Evolutionary conservation across 2,113 vertebrate species (phyloP).

Genomic region (Drymodes brunneopygia): DNA sequence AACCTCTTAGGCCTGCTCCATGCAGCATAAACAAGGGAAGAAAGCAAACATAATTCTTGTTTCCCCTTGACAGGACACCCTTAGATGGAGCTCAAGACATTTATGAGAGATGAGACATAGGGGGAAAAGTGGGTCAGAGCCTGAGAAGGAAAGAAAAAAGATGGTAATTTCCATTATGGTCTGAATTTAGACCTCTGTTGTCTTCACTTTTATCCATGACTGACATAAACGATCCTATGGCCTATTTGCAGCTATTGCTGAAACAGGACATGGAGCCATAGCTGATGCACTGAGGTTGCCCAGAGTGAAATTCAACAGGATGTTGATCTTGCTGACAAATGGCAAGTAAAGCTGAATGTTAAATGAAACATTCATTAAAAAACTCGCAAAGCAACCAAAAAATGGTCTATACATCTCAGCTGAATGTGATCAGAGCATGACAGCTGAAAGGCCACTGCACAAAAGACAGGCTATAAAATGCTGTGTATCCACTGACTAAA

Average conservation of each 20-base stretch:
- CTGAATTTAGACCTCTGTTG: not conserved
- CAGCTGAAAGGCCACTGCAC: constrained; percentile 36
- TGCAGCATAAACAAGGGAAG: not conserved
- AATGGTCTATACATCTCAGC: not conserved
- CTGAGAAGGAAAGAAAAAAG: not conserved
- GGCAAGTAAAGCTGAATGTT: not conserved
- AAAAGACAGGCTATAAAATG: not conserved
- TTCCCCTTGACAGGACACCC: not conserved
- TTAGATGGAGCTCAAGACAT: constrained; percentile 16
- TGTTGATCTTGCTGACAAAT: constrained; percentile 12
- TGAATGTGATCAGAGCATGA: constrained; percentile 5
- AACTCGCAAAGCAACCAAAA: not conserved
- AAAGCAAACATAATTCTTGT: constrained; percentile 20
- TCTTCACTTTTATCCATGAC: not conserved
- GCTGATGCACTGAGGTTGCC: not conserved
- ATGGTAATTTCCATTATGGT: not conserved
- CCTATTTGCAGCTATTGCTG: not conserved
- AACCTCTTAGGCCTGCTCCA: not conserved
- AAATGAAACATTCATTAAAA: not conserved
- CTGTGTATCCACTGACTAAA: not conserved
- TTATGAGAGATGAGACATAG: not conserved
- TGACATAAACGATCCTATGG: not conserved
- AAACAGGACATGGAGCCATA: accelerated
- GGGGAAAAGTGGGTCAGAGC: not conserved
- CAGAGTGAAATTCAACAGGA: not conserved